Conservation (phyloP, 2,113 vertebrate species). For the Planiliza haematocheilus region DNA sequence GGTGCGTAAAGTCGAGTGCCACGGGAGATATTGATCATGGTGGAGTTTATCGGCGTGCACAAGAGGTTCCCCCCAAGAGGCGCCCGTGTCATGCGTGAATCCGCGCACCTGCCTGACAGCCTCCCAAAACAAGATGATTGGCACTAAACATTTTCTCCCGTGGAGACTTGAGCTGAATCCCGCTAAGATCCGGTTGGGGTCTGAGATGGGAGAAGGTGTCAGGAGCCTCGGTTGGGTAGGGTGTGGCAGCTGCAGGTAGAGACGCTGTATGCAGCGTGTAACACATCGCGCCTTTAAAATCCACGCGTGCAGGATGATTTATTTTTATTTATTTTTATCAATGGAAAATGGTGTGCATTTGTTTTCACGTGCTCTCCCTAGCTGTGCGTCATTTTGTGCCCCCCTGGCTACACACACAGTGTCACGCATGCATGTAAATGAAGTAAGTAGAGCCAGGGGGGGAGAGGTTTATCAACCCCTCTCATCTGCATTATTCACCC, state of each 20-base stretch:
- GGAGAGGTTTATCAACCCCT: no score
- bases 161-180: background rate
- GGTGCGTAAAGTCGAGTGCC: conserved; percentile 47
- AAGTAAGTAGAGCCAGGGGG: conserved; percentile 25
- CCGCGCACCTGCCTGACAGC: background rate
- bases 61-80: conserved; percentile 46
- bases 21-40: conserved; percentile 26
- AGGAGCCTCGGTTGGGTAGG: conserved; percentile 37
- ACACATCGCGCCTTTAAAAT: background rate
- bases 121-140: background rate
- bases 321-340: background rate
- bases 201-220: background rate
- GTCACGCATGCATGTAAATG: conserved; percentile 39
- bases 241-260: conserved; percentile 69
- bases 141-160: background rate
- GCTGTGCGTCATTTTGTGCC: conserved; percentile 16
- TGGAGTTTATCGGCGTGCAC: conserved; percentile 43
- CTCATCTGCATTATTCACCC: conserved; percentile 31
- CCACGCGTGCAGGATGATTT: background rate
- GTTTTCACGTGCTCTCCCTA: background rate
- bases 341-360: background rate
- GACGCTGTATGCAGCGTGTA: conserved; percentile 3
- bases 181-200: background rate
- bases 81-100: conserved; percentile 23
- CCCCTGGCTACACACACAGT: background rate